Evolutionary conservation across 2,113 vertebrate genomes (phyloP), one percentile per base, ranked within the genome.

Genomic region (Fulica atra): DNA sequence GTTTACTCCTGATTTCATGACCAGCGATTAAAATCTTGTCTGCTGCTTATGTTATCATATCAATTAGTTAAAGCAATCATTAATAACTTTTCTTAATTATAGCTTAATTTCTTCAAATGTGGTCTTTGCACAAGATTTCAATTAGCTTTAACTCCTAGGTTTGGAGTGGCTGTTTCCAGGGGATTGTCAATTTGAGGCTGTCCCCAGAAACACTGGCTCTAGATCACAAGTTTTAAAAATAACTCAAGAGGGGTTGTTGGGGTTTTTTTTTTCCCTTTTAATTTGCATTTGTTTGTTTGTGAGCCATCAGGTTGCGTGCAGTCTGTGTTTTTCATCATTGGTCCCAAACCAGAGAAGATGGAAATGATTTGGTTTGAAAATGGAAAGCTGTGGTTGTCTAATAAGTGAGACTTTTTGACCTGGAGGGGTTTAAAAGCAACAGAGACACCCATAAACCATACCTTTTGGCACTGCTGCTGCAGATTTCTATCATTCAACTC

Each of bases 181-280:
- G 77, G 51, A 76, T 48, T 87, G 77, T 65, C 66, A 73, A 7
- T 42, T 51, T 33, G 36, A 89, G 31, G 35, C 77, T 89, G 91
- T 91, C 91, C 91, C 50, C 35, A 86, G 38, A 81, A 96, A 83
- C 38, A 70, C 70, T 93, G 91, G 95, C 95, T 97, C 70, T 81
- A 83, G 84, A 97, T 96, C 89, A 97, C 53, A 96, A 79, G 70
- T 57, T 92, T 89, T 92, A 78, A 86, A 92, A 96, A 92, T 84
- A 93, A 42, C 64, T 92, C 15, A 1, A 42, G 44, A 71, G 29
- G 44, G 42, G n/a, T n/a, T n/a, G n/a, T n/a, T n/a, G n/a, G n/a
- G n/a, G n/a, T n/a, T 51, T 51, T 57, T 78, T 57, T 63, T 42
- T 48, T 48, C 11, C 35, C n/a, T 88, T 83, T 84, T 57, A 51